phyloP scores from a whole-genome alignment of 2,797 vertebrate genomes.

The Florisuga fusca region DNA sequence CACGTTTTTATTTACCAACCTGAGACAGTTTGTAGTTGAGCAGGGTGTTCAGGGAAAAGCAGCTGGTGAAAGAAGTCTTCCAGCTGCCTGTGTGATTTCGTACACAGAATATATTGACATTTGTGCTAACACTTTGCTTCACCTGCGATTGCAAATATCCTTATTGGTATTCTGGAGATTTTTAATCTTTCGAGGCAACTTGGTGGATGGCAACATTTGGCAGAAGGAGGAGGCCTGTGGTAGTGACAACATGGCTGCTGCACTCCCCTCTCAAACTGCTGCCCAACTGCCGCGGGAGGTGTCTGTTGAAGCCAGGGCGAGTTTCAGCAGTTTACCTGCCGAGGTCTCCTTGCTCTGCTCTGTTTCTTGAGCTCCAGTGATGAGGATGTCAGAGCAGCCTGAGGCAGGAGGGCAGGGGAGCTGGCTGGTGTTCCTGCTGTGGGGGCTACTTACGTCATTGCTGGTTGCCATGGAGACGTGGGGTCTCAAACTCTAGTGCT shows the following conservation, averaged over 20 bases:
- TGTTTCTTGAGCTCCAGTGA: background rate
- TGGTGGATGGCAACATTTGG: background rate
- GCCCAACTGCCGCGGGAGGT: background rate
- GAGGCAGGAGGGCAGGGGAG: background rate
- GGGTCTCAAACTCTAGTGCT: background rate
- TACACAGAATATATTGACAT: background rate
- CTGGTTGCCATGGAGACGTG: background rate
- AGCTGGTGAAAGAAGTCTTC: background rate
- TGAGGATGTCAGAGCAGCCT: background rate
- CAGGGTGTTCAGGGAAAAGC: background rate
- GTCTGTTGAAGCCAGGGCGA: background rate
- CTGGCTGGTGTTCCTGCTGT: fast-evolving
- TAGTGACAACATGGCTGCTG: background rate
- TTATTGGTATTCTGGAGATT: background rate
- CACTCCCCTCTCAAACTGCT: background rate
- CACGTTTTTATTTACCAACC: background rate
- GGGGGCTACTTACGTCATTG: background rate
- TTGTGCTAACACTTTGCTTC: background rate
- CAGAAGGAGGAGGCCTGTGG: background rate
- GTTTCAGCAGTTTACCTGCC: background rate
- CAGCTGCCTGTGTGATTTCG: background rate
- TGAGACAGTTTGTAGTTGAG: background rate
- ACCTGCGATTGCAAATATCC: background rate
- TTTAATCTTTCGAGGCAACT: background rate
- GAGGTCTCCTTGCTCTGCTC: background rate